Conservation (phyloP, 92 coral and sea anemone species). For the Heteractis magnifica region DNA sequence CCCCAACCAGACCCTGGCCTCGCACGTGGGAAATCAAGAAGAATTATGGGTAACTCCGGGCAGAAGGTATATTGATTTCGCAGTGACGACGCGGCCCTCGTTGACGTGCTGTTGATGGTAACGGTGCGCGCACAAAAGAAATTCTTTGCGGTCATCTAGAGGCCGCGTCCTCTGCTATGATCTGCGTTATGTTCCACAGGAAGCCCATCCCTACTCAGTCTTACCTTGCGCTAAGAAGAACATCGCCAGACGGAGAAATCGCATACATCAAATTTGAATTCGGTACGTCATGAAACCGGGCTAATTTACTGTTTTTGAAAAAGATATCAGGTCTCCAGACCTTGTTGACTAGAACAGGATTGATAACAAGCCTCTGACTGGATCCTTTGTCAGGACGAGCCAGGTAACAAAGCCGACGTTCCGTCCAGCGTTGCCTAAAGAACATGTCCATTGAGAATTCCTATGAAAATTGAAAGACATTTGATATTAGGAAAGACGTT, state of each 20-base stretch:
- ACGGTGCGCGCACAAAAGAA: no score
- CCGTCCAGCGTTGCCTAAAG: constrained; percentile 74
- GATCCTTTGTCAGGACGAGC: constrained; percentile 51
- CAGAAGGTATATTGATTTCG: no score
- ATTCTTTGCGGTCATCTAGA: no score
- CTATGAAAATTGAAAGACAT: constrained; percentile 19
- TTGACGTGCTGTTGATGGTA: no score
- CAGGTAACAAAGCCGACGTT: constrained; percentile 61
- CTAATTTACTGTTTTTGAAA: constrained; percentile 65
- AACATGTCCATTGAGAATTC: constrained; percentile 77
- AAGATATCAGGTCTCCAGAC: constrained; percentile 77
- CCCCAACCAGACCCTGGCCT: no score
- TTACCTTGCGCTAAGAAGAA: constrained; percentile 72
- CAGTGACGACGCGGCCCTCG: no score
- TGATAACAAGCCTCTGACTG: constrained; percentile 43
- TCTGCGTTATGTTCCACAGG: not conserved
- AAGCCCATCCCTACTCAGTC: not conserved
- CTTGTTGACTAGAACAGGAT: constrained; percentile 35
- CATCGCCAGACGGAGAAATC: constrained; percentile 56
- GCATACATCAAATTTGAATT: constrained; percentile 61
- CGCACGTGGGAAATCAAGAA: no score
- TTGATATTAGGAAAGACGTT: not conserved
- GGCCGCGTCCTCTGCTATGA: no score
- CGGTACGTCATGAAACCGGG: constrained; percentile 61
- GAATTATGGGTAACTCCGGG: no score